A percentile compares a stretch with the other conserved stretches of the same genome.
Evolutionary conservation across 2,113 vertebrate species (phyloP).

Genomic region (Athene noctua): DNA sequence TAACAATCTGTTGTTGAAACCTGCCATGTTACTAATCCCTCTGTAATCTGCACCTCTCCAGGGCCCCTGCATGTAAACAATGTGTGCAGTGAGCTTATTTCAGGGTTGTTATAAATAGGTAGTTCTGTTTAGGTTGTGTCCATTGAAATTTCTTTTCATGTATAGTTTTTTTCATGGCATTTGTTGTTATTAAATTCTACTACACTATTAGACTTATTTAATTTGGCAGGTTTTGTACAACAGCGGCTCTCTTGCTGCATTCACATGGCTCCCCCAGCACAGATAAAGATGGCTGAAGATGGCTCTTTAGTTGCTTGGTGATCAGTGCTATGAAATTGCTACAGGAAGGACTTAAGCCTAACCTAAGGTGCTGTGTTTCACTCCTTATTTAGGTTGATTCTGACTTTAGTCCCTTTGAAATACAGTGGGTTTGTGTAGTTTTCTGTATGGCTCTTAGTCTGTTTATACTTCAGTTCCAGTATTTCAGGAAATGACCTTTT

Average conservation of each 20-base stretch:
- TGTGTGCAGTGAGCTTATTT: neutral
- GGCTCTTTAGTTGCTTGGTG: neutral
- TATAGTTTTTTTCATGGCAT: neutral
- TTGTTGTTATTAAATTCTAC: conserved; percentile 6
- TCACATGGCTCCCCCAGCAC: neutral
- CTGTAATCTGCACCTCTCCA: neutral
- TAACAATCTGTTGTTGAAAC: neutral
- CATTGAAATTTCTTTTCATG: neutral
- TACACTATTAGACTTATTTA: neutral
- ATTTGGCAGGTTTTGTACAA: neutral
- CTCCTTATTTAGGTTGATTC: neutral
- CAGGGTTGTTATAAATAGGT: neutral
- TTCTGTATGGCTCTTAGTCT: neutral
- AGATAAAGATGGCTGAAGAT: neutral
- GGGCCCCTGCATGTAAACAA: neutral
- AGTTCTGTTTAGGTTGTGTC: neutral
- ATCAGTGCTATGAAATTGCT: neutral
- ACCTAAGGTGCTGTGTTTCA: neutral
- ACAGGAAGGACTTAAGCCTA: neutral
- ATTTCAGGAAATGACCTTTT: neutral
- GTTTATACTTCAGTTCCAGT: neutral
- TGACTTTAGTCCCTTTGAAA: neutral
- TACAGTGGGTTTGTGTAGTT: neutral
- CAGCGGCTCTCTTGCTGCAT: neutral
- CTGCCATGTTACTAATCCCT: conserved; percentile 1